Base-by-base conservation (phyloP, 2,797 vertebrate genomes). In the Typhlichthys eigenmanni region DNA sequence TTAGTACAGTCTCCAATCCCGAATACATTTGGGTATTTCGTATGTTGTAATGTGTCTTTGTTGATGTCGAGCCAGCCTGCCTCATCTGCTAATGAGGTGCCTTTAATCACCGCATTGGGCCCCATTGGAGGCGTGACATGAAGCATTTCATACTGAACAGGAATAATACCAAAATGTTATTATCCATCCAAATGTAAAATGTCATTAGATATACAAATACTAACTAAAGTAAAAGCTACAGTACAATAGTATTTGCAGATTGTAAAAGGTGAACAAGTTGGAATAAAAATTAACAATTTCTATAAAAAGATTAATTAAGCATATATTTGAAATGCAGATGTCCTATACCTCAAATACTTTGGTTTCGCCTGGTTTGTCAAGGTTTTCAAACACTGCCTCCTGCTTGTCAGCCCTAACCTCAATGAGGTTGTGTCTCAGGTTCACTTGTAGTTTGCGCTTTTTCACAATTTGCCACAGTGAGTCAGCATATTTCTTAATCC, bases 91-190 rank as follows among this genome's bases (percentile, higher is more conserved):
- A 98, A 85, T 0, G 82, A 82, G 62, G 94, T 95, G 13, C 72
- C 90, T 86, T 95, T 88, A 13, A 99, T 76, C 11, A 93, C 95
- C 0, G 86, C 82, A 38, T 83, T 95, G 11, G 97, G 91, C 57
- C 96, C 95, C 98, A 99, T 99, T 0, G 98, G 98, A 3, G 98
- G 98, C 0, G 97, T 98, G 47, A 99, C 95, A 4, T 99, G 98
- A 68, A 99, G 95, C 96, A 99, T 96, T 85, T 95, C 96, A 76
- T 98, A 99, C 97, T 99, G 50, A 19, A 11, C 2, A 63, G 72
- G 5, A 64, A 58, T 12, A 58, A 65, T 34, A 7, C 51, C 11
- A 56, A 50, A 29, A 14, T 34, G 47, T 66, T 17, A 62, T 47
- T 53, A 14, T 29, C 24, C 47, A 17, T 55, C n/a, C 11, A 12